Conservation (phyloP, 2,113 vertebrate genomes). For the Apodemus sylvaticus region DNA sequence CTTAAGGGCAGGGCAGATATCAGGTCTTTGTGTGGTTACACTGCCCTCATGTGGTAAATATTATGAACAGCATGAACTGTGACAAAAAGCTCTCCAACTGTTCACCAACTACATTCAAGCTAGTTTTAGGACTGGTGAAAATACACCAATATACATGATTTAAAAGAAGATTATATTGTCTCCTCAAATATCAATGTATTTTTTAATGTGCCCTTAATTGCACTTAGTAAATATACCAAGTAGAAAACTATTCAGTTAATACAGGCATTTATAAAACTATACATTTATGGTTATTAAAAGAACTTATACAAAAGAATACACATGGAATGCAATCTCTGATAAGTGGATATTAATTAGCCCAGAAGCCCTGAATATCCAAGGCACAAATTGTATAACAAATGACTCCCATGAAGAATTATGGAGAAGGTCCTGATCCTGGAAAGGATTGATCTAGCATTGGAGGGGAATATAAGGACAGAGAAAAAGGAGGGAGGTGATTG, state of each 20-base stretch:
- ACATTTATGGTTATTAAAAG: neutral
- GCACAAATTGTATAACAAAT: too few species aligned
- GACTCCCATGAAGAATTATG: too few species aligned
- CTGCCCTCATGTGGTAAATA: constrained; percentile 56
- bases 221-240: neutral
- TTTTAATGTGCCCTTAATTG: neutral
- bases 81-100: neutral
- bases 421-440: too few species aligned
- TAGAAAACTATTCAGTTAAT: neutral
- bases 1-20: neutral
- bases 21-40: neutral
- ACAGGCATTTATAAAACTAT: neutral
- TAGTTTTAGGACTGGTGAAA: neutral
- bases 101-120: neutral
- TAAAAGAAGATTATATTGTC: neutral
- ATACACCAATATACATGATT: neutral
- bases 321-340: too few species aligned
- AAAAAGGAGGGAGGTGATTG: too few species aligned
- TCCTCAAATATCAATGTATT: neutral
- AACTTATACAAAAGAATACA: too few species aligned
- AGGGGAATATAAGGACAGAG: too few species aligned
- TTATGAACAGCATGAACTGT: constrained; percentile 3
- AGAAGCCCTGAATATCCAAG: too few species aligned
- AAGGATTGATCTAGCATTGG: too few species aligned
- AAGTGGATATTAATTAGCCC: too few species aligned